phyloP scores from a whole-genome alignment of 2,888 invertebrate species.

The Drosophila anomalata region DNA sequence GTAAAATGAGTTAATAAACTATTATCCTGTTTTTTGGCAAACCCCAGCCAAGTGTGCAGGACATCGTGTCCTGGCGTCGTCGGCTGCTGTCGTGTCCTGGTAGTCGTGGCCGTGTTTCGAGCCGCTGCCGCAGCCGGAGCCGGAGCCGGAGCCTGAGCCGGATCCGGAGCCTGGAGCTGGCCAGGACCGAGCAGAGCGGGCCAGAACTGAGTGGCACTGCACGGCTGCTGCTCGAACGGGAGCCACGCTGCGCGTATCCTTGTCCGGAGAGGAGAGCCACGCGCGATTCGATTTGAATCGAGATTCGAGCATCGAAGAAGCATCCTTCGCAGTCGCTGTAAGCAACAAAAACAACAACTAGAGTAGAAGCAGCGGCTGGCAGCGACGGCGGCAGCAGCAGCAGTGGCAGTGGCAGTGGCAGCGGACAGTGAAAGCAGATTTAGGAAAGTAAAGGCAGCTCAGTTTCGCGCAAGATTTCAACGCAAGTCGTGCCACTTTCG shows the following conservation, averaged over 20 bases:
- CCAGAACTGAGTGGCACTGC: constrained; percentile 53
- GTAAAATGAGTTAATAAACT: too few relatives aligned
- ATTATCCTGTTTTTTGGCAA: not conserved
- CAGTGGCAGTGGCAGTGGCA: not conserved
- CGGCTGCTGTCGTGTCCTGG: constrained; percentile 2
- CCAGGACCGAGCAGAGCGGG: constrained; percentile 18
- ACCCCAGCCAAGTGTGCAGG: not conserved
- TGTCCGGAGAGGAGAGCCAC: constrained; percentile 15
- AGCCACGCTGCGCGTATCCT: constrained; percentile 21
- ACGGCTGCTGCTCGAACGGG: constrained; percentile 46
- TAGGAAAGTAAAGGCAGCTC: constrained; percentile 40
- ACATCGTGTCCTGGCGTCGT: not conserved
- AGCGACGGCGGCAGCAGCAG: constrained; percentile 2
- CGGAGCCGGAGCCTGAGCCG: constrained; percentile 31
- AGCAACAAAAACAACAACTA: not conserved
- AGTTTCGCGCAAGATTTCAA: constrained; percentile 80
- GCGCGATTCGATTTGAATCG: not conserved
- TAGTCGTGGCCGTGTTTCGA: constrained; percentile 5
- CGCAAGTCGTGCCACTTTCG: constrained; percentile 67
- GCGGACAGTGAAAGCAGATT: constrained; percentile 45
- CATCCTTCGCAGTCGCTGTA: constrained; percentile 10
- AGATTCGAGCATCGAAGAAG: constrained; percentile 3
- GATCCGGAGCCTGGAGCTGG: constrained; percentile 52
- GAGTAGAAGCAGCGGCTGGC: not conserved
- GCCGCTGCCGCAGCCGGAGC: constrained; percentile 13